Percentiles rank a stretch among this genome's conserved stretches.
phyloP scores from a whole-genome alignment of 1,140 invertebrate species.

The Pseudomyrmex pallidus region DNA sequence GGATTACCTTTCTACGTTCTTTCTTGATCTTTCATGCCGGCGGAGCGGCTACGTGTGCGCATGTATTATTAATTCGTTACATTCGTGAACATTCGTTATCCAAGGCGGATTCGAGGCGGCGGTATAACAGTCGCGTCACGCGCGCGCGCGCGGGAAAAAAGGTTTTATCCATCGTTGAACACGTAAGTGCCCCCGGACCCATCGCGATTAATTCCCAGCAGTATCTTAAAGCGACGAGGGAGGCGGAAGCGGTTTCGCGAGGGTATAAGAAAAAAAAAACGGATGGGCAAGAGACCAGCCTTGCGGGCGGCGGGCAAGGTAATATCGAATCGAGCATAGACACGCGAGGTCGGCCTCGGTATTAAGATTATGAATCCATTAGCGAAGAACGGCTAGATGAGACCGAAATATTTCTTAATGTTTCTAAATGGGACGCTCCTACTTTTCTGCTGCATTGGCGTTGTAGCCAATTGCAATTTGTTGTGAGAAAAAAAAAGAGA shows the following conservation, averaged over 20 bases:
- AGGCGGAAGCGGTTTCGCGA: neutral
- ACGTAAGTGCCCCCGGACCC: constrained; percentile 47
- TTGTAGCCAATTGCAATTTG: neutral
- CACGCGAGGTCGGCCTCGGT: constrained; percentile 74
- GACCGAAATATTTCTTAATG: constrained; percentile 68
- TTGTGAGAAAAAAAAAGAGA: neutral
- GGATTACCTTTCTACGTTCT: constrained; percentile 34
- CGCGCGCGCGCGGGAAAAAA: constrained; percentile 43
- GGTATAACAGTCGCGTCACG: constrained; percentile 57
- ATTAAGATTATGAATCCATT: constrained; percentile 82
- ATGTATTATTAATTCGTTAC: constrained; percentile 54
- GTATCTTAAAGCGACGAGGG: constrained; percentile 54
- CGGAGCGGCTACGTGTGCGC: constrained; percentile 35
- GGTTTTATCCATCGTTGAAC: constrained; percentile 55
- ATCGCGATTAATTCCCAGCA: constrained; percentile 60
- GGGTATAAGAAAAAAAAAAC: neutral
- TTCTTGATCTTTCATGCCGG: constrained; percentile 46
- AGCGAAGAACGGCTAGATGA: constrained; percentile 74
- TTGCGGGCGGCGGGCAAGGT: constrained; percentile 61
- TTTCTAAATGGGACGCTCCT: constrained; percentile 62
- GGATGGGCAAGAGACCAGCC: constrained; percentile 3
- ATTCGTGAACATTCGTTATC: constrained; percentile 54
- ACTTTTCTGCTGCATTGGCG: constrained; percentile 29
- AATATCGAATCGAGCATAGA: constrained; percentile 77
- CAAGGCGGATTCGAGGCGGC: constrained; percentile 38